Percentiles rank a stretch among this genome's conserved stretches.
Evolutionary conservation across 2,797 vertebrate species (phyloP).

Genomic region (Malurus leucopterus): DNA sequence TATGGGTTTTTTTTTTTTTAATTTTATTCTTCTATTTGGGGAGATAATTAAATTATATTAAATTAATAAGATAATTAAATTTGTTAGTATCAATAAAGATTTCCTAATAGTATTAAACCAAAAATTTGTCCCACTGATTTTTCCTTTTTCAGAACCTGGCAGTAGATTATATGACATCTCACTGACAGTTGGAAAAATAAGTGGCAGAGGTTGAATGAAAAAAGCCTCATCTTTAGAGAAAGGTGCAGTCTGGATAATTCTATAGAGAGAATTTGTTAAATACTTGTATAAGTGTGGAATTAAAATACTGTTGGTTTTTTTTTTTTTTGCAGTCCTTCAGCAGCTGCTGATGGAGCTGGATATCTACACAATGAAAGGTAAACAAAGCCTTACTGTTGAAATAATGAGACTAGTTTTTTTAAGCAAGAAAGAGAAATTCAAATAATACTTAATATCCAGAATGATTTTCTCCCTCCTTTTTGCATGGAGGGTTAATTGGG

Average conservation of each 20-base stretch:
- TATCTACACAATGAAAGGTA: conserved; percentile 4
- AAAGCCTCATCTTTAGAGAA: not conserved
- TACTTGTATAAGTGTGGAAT: not conserved
- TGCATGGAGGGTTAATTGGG: conserved; percentile 47
- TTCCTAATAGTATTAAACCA: not conserved
- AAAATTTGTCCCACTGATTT: not conserved
- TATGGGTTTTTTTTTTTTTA: not conserved
- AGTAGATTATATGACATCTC: not conserved
- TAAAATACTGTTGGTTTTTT: not conserved
- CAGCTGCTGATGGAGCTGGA: not conserved
- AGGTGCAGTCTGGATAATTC: not conserved
- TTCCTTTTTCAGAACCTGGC: not conserved
- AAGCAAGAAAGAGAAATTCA: conserved; percentile 18
- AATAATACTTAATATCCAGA: conserved; percentile 36
- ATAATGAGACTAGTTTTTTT: not conserved
- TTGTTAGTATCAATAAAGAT: not conserved
- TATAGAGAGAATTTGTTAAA: not conserved
- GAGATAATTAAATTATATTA: not conserved
- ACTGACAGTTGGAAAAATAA: not conserved
- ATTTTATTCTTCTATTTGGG: not conserved
- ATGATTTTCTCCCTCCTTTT: not conserved
- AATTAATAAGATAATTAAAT: not conserved
- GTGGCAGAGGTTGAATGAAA: not conserved
- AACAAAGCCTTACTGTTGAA: not conserved
- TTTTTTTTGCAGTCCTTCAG: not conserved